phyloP scores from a whole-genome alignment of 1,140 invertebrate genomes.

The Anastrepha obliqua region DNA sequence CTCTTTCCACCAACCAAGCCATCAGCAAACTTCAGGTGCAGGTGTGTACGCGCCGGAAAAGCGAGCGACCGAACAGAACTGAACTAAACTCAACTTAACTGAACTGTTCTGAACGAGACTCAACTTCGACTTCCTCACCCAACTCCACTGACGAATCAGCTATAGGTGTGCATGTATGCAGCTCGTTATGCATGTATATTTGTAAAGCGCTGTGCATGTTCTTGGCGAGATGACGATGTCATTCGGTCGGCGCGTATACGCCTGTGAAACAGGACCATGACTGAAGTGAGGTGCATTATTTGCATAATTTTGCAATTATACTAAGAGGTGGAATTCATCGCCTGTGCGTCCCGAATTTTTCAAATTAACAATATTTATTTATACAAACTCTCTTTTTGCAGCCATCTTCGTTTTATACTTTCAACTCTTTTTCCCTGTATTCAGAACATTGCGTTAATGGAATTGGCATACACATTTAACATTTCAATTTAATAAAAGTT shows the following conservation, averaged over 20 bases:
- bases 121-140: background rate
- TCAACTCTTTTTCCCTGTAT: background rate
- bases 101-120: background rate
- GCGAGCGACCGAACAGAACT: background rate
- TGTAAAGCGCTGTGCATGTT: background rate
- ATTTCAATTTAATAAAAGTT: constrained; percentile 9
- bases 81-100: constrained; percentile 28
- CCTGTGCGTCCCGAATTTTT: constrained; percentile 30
- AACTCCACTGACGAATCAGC: background rate
- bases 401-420: background rate
- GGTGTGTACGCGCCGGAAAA: background rate
- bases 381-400: background rate
- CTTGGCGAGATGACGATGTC: constrained; percentile 16
- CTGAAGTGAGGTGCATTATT: background rate
- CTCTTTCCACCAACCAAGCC: background rate
- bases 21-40: background rate
- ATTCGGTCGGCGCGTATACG: background rate
- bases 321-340: constrained; percentile 28
- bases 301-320: constrained; percentile 35
- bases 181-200: background rate
- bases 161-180: background rate
- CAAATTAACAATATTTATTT: constrained; percentile 38
- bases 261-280: background rate
- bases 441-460: constrained; percentile 8
- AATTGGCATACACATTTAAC: constrained; percentile 29